These are phyloP conservation scores for Acomys russatus DNA, from an alignment of 2,797 vertebrate species.

Conservation along the genomic window DNA sequence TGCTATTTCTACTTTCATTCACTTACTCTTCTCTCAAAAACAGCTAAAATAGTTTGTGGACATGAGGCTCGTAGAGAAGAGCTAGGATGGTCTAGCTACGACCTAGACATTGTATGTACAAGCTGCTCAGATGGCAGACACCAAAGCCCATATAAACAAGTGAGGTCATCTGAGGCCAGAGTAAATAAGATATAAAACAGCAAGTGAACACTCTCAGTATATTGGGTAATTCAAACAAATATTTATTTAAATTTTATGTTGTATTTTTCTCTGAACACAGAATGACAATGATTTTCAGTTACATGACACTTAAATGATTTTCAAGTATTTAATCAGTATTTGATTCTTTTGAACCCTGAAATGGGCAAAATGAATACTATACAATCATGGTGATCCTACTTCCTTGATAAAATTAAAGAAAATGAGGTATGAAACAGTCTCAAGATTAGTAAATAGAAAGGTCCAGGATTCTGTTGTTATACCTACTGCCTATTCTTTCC, in stretches of 20 bases:
- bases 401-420: neutral
- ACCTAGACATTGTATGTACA: neutral
- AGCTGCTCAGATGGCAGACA: neutral
- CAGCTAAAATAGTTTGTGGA: neutral
- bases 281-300: neutral
- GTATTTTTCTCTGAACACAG: slow-evolving; percentile 12
- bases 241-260: neutral
- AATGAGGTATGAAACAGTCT: neutral
- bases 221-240: neutral
- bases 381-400: neutral
- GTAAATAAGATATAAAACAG: neutral
- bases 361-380: neutral
- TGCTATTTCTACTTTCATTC: neutral
- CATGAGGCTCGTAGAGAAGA: neutral
- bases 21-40: neutral
- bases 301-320: neutral
- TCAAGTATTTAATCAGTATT: neutral
- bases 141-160: neutral
- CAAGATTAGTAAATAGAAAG: neutral
- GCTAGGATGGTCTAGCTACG: neutral
- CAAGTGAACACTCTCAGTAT: neutral
- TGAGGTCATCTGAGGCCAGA: neutral
- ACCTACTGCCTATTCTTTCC: neutral
- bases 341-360: slow-evolving; percentile 1
- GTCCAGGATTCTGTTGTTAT: neutral